Evolutionary conservation across 2,797 vertebrate species (phyloP).

Genomic region (Falco berigora): DNA sequence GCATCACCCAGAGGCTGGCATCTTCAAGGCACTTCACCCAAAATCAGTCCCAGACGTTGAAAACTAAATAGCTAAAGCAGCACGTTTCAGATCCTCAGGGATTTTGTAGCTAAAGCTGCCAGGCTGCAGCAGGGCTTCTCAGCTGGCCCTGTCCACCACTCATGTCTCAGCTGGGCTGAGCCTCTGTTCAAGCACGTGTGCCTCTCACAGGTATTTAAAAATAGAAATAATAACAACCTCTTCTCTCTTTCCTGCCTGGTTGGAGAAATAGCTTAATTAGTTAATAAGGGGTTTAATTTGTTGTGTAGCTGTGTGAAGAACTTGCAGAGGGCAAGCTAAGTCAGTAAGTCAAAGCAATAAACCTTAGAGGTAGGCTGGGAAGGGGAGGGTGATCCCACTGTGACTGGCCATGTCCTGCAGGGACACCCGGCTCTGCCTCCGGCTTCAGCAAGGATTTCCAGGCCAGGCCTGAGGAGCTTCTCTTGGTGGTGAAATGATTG

Average conservation of each 20-base stretch:
- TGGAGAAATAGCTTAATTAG: conserved; percentile 46
- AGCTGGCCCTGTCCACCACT: neutral
- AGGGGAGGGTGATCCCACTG: neutral
- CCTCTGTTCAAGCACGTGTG: accelerated
- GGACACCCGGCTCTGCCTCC: neutral
- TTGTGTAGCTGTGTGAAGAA: conserved; percentile 17
- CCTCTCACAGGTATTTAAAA: conserved; percentile 12
- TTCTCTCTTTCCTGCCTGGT: conserved; percentile 8
- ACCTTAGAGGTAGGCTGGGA: neutral
- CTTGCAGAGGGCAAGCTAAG: neutral
- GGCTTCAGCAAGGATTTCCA: neutral
- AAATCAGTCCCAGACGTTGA: neutral
- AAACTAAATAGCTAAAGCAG: neutral
- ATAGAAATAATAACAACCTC: conserved; percentile 31
- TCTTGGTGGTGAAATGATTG: neutral
- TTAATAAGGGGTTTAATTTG: conserved; percentile 36
- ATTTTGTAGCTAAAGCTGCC: neutral
- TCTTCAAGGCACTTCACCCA: neutral
- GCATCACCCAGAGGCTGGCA: neutral
- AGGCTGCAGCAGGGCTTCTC: neutral
- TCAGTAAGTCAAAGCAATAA: neutral
- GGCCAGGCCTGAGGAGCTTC: neutral
- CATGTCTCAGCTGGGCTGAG: neutral
- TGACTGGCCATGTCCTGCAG: accelerated
- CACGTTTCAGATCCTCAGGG: neutral